Conservation (phyloP, 2,888 invertebrate species). For the Acanthacorydalis orientalis region DNA sequence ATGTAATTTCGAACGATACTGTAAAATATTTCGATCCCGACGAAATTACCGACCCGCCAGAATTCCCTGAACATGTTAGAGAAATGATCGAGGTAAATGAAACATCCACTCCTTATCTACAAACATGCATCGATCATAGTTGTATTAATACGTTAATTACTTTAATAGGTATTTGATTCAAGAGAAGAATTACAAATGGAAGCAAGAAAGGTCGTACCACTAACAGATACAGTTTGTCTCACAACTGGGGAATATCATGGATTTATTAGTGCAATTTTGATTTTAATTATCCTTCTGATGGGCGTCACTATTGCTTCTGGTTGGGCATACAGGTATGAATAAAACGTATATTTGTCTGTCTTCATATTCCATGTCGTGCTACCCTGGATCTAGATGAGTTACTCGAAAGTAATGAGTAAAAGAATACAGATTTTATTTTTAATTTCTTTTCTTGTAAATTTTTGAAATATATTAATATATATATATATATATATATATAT, state of each 20-base stretch:
- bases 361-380: too few relatives aligned
- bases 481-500: too few relatives aligned
- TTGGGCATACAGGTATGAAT: conserved; percentile 51
- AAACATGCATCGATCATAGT: not conserved
- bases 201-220: conserved; percentile 45
- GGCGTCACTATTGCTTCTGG: conserved; percentile 57
- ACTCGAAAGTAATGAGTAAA: too few relatives aligned
- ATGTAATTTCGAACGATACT: conserved; percentile 19
- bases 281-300: conserved; percentile 55
- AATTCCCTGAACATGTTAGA: conserved; percentile 57
- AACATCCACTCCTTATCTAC: not conserved
- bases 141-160: conserved; percentile 7
- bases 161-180: conserved; percentile 60
- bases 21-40: conserved; percentile 36
- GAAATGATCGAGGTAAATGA: conserved; percentile 69
- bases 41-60: conserved; percentile 23
- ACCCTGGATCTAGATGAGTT: too few relatives aligned
- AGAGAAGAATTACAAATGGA: conserved; percentile 52
- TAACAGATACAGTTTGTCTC: conserved; percentile 58
- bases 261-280: conserved; percentile 60
- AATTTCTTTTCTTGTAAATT: too few relatives aligned
- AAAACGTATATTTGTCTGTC: too few relatives aligned
- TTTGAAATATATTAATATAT: too few relatives aligned
- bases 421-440: too few relatives aligned
- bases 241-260: conserved; percentile 73